These are phyloP conservation scores for Rhinoraja longicauda DNA, from an alignment of 2,797 vertebrate genomes.

Conservation along the genomic window DNA sequence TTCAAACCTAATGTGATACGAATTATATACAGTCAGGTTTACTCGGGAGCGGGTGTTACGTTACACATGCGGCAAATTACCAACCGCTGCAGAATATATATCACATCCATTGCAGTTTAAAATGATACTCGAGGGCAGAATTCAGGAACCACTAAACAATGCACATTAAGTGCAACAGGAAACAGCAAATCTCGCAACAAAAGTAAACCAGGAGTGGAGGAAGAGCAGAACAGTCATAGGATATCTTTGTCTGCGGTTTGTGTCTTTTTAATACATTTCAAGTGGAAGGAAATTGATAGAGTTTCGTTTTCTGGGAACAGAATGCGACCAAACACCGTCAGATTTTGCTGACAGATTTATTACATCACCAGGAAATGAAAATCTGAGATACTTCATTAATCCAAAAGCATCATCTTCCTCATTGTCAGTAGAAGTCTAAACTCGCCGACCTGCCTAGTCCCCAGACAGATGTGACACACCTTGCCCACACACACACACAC, in stretches of 20 bases:
- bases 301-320: not conserved
- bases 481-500: not conserved
- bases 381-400: not conserved
- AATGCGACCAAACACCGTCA: not conserved
- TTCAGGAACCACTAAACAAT: not conserved
- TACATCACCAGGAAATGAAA: slow-evolving; percentile 6
- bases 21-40: not conserved
- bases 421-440: slow-evolving; percentile 2
- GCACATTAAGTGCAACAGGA: not conserved
- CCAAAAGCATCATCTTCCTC: not conserved
- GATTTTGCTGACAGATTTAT: not conserved
- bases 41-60: not conserved
- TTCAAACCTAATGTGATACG: not conserved
- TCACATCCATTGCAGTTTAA: not conserved
- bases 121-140: too few species aligned
- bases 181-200: not conserved
- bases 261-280: not conserved
- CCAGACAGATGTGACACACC: slow-evolving; percentile 24
- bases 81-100: not conserved
- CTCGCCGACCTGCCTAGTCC: not conserved
- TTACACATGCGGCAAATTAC: not conserved
- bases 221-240: not conserved
- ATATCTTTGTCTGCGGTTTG: not conserved
- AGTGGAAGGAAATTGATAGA: not conserved
- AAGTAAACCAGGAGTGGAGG: not conserved